Base-by-base conservation (phyloP, 1,140 invertebrate genomes). In the Callitettix versicolor region DNA sequence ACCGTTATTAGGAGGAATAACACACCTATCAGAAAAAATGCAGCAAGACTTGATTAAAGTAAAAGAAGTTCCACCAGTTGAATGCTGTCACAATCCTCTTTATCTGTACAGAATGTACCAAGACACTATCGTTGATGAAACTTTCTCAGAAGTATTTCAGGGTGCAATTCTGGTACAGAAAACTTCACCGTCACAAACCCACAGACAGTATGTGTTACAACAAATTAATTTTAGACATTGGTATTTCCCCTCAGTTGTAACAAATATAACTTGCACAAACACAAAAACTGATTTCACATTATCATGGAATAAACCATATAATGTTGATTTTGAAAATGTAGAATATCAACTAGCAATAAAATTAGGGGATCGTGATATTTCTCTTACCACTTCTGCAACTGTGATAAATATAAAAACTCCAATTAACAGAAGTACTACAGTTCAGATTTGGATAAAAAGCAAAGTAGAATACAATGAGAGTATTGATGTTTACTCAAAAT, bases 91-190 rank as follows among this genome's bases (percentile, higher is more conserved):
- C 52, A 66, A 77, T 60, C 73, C 75, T 5, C 67, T 66, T 7
- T 78, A 75, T 71, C 59, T 78, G 40, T 77, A 68, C 63, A 64
- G 72, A 54, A 76, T 76, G 54, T 77, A 75, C 61, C 76, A 78
- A 61, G 76, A 78, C 62, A 78, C 75, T 14, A 22, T 62, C 24
- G 70, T 77, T 1, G 67, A 74, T 58, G 24, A 57, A 17, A 56
- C 42, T 52, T 48, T 61, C 47, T 21, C n/a, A 1, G 18, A 49
- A n/a, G 3, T 42, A 21, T 33, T 40, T 57, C 40, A 12, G 14
- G 21, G 34, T 4, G 17, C 26, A 12, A 15, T 46, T 20, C 26
- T 21, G 15, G 6, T 26, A 2, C 36, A 33, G 15, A 15, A 42
- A 43, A 3, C 22, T 26, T 9, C 24, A 21, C 26, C 40, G 4